Evolutionary conservation across 2,797 vertebrate genomes (phyloP).

Genomic region (Acrossocheilus fasciatus): DNA sequence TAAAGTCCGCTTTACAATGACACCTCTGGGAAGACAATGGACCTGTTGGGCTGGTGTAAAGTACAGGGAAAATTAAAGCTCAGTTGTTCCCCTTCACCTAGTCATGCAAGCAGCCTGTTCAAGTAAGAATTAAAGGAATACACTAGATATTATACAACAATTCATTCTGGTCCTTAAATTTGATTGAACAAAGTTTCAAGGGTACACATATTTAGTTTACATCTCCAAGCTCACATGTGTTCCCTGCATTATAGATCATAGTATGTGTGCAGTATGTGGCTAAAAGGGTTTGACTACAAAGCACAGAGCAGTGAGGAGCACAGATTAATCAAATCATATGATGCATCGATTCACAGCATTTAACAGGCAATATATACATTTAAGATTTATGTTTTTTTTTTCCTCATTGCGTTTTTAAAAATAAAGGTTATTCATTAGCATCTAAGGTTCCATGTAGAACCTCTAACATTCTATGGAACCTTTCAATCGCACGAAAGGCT

Average conservation of each 20-base stretch:
- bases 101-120: constrained; percentile 23
- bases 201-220: neutral
- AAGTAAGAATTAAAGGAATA: constrained; percentile 37
- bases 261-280: neutral
- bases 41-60: constrained; percentile 59
- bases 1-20: constrained; percentile 67
- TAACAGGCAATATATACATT: neutral
- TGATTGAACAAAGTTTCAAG: neutral
- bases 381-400: neutral
- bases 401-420: neutral
- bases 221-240: neutral
- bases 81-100: constrained; percentile 21
- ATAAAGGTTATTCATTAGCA: neutral
- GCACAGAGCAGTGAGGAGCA: neutral
- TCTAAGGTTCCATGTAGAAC: neutral
- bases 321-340: neutral
- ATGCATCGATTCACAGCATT: neutral
- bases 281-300: neutral
- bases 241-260: neutral
- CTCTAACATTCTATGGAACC: neutral
- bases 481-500: neutral
- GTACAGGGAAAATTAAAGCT: constrained; percentile 50
- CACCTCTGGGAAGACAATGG: constrained; percentile 65
- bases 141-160: constrained; percentile 15
- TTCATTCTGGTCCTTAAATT: neutral